Evolutionary conservation across 1,140 invertebrate species (phyloP).

Genomic region (Ceratitis capitata): DNA sequence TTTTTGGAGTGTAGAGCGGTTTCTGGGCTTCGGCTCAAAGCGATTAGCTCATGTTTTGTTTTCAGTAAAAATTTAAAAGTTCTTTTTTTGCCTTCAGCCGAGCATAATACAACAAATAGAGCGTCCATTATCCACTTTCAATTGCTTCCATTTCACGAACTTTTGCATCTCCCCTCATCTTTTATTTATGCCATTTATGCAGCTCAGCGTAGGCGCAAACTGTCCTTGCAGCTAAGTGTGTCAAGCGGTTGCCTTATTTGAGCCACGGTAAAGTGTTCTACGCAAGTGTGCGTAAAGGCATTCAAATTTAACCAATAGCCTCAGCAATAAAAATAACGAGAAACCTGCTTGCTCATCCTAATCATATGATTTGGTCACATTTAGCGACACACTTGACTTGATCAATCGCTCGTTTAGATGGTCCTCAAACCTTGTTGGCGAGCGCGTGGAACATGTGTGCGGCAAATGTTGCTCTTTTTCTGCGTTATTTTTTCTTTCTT

Average conservation of each 20-base stretch:
- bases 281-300: not conserved
- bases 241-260: not conserved
- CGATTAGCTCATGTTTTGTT: too few relatives aligned
- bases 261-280: not conserved
- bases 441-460: not conserved
- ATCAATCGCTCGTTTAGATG: not conserved
- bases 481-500: not conserved
- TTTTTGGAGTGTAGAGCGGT: too few relatives aligned
- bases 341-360: not conserved
- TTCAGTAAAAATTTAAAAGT: too few relatives aligned
- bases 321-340: not conserved
- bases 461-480: not conserved
- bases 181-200: not conserved
- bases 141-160: too few relatives aligned
- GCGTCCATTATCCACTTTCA: too few relatives aligned
- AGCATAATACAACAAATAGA: too few relatives aligned
- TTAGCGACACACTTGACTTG: conserved; percentile 25
- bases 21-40: too few relatives aligned
- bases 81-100: too few relatives aligned
- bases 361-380: conserved; percentile 4
- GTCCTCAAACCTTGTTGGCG: not conserved
- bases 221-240: not conserved
- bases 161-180: too few relatives aligned
- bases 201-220: not conserved
- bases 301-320: not conserved